Evolutionary conservation across 1,140 invertebrate species (phyloP), one percentile per base, ranked within the genome.

Genomic region (Bombyx mandarina): DNA sequence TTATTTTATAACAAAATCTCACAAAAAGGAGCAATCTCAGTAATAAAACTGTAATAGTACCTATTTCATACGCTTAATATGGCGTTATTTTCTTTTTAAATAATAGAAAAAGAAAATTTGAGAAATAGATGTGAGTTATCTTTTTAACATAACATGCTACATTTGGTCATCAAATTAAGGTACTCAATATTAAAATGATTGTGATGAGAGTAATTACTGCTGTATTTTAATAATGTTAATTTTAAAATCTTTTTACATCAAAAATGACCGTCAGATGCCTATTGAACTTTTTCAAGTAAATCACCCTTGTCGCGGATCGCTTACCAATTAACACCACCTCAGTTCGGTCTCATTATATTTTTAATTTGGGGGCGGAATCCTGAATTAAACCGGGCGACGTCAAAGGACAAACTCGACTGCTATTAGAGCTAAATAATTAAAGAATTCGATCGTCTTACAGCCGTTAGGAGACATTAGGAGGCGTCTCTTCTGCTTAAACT

Each of bases 351-450:
- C 84, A 85, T 87, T 87, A 87, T 87, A 87, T 87, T 87, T 87
- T 87, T 87, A 85, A 87, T 85, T 87, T 84, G 82, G 78, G 84
- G 83, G 82, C 67, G 78, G 80, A 81, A 79, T 85, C 71, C 72
- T 73, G 80, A 85, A 87, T 85, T 87, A 87, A 83, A 82, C 71
- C 76, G 72, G 62, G 69, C 78, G 75, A 77, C 77, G 82, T 85
- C 80, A 87, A 85, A 85, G 84, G 81, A 82, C 81, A 84, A 70
- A 67, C 73, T 64, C 70, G 74, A 54, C 73, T 74, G 74, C 79
- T 77, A 84, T 84, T 83, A 84, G 69, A 79, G 81, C 79, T 86
- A 87, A 86, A 87, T 87, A 87, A 86, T 87, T 87, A 87, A 86
- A 84, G 82, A 84, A 83, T 84, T 79, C 76, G 73, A 75, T 77